Base-by-base conservation (phyloP, 2,113 vertebrate genomes). In the Excalfactoria chinensis region DNA sequence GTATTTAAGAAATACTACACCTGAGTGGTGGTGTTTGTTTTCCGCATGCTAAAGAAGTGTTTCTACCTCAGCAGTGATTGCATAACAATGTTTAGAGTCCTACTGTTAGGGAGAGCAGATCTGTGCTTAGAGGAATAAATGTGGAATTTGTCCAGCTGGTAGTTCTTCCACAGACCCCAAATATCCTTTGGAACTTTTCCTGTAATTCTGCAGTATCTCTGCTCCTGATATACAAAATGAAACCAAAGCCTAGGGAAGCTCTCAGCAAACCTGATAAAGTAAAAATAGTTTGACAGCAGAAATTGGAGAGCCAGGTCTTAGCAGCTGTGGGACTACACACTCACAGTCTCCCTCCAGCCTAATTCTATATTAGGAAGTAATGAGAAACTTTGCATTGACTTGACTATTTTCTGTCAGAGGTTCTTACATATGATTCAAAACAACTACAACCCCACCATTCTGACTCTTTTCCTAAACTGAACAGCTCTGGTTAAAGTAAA, bases 71-170 rank as follows among this genome's bases (percentile, higher is more conserved):
- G 51, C n/a, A 81, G 8, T 3, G 70, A 32, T 35, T 46, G 2
- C 19, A 15, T 64, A 56, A 16, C 21, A 35, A 34, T 1, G 3
- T 48, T 70, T 60, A 9, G 25, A 64, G 12, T 28, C 30, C 22
- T 4, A 4, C 3, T 17, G 9, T 32, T 19, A 25, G 7, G 21
- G 6, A 60, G 9, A 81, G 69, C 6, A 9, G 20, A 13, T 12
- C 6, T 3, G 0, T 17, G 9, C 0, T 0, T 20, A 35, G 28
- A 30, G 20, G 11, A 43, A 59, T 20, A 77, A 86, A 53, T 3
- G 5, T 40, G 26, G 3, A 40, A n/a, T 75, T 13, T 72, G 23
- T 53, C 28, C 21, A 23, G 3, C 17, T 84, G 3, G 17, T 30
- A 60, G 11, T 53, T 81, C 67, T 68, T 13, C 59, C 18, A 16